phyloP scores from a whole-genome alignment of 2,113 vertebrate species.

The Epinephelus lanceolatus region DNA sequence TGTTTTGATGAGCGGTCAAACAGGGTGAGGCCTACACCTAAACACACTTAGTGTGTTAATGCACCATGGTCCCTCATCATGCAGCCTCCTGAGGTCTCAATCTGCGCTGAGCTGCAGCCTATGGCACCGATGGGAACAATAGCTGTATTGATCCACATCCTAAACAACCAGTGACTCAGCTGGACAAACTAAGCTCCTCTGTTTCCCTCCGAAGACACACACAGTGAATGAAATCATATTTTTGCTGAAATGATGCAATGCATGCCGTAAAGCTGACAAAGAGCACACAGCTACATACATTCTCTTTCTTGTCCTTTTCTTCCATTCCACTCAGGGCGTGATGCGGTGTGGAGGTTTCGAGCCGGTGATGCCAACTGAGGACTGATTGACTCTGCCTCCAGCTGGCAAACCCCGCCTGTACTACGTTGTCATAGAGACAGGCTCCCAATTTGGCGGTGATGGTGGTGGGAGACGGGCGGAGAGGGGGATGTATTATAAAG shows the following conservation, averaged over 20 bases:
- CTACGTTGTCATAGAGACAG: conserved; percentile 80
- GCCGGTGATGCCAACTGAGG: conserved; percentile 66
- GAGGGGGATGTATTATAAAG: background rate
- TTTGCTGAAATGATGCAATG: background rate
- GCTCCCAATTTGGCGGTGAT: conserved; percentile 42
- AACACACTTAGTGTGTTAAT: background rate
- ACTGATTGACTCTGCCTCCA: conserved; percentile 52
- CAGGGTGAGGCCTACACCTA: conserved; percentile 23
- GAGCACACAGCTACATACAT: conserved; percentile 67
- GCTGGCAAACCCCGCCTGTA: conserved; percentile 74
- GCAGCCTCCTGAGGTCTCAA: background rate
- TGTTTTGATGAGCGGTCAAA: background rate
- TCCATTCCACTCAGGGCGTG: conserved; percentile 80
- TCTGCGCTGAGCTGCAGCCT: conserved; percentile 5
- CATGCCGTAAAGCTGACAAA: background rate
- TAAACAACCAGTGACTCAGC: conserved; percentile 59
- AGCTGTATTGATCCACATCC: conserved; percentile 54
- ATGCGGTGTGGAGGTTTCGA: conserved; percentile 55
- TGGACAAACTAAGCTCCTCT: conserved; percentile 22
- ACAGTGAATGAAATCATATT: background rate
- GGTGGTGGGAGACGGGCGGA: conserved; percentile 16
- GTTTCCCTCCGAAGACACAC: background rate
- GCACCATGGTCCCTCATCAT: background rate
- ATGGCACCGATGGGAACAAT: conserved; percentile 61
- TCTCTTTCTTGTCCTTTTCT: conserved; percentile 78